phyloP scores from a whole-genome alignment of 2,113 vertebrate genomes.

The Festucalex cinctus region DNA sequence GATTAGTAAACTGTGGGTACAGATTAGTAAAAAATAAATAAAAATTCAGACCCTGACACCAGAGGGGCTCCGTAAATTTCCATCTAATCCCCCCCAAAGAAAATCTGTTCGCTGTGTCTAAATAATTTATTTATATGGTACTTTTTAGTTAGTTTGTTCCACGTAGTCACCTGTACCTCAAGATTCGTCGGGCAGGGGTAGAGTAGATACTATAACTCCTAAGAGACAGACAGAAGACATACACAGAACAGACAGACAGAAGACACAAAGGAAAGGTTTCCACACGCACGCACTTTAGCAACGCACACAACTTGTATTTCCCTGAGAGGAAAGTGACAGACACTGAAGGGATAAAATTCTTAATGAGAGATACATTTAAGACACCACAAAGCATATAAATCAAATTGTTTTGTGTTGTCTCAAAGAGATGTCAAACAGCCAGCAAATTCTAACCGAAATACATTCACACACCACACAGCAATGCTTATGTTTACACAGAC shows the following conservation, averaged over 20 bases:
- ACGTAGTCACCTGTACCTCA: constrained; percentile 66
- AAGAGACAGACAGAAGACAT: constrained; percentile 47
- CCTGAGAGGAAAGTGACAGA: neutral
- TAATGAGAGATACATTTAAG: neutral
- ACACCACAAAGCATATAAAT: neutral
- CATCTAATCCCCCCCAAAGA: neutral
- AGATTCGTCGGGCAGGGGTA: constrained; percentile 59
- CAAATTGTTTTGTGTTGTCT: neutral
- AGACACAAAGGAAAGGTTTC: constrained; percentile 44
- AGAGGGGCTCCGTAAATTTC: too few species aligned
- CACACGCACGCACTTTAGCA: constrained; percentile 32
- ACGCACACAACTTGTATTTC: neutral
- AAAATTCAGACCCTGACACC: too few species aligned
- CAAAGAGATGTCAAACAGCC: neutral
- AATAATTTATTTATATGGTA: constrained; percentile 32
- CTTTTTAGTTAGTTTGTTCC: constrained; percentile 38
- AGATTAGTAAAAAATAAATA: too few species aligned
- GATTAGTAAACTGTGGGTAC: too few species aligned
- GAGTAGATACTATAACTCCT: constrained; percentile 71
- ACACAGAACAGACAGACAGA: constrained; percentile 22
- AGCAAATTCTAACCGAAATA: neutral
- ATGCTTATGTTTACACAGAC: neutral
- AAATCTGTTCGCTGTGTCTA: constrained; percentile 11
- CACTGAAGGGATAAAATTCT: neutral
- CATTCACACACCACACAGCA: neutral